Percentiles rank a stretch among this genome's conserved stretches.
phyloP scores from a whole-genome alignment of 2,888 invertebrate species.

The Tetragonula carbonaria region DNA sequence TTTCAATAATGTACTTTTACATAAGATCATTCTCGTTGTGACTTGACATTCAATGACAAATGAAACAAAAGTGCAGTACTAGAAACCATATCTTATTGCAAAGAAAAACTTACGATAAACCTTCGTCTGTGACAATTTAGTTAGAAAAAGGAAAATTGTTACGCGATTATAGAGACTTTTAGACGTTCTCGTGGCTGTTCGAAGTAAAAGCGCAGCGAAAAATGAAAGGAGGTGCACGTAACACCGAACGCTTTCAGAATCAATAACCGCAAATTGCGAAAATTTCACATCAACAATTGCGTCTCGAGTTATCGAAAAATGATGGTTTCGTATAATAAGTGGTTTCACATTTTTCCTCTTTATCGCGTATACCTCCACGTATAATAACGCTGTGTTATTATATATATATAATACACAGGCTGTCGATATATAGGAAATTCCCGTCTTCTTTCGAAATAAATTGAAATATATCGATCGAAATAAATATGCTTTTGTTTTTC shows the following conservation, averaged over 20 bases:
- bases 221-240: background rate
- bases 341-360: background rate
- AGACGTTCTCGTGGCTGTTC: constrained; percentile 44
- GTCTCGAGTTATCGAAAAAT: constrained; percentile 32
- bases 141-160: constrained; percentile 53
- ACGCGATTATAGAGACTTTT: constrained; percentile 67
- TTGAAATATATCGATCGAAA: no score
- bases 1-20: no score
- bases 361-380: constrained; percentile 29
- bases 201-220: constrained; percentile 29
- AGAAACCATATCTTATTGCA: constrained; percentile 3
- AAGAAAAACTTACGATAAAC: constrained; percentile 29
- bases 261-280: constrained; percentile 54
- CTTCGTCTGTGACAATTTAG: constrained; percentile 31
- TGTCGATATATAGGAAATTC: no score
- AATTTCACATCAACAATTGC: constrained; percentile 46
- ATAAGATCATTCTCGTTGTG: no score
- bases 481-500: no score
- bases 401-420: no score
- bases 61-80: background rate
- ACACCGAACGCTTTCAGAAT: constrained; percentile 42
- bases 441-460: no score
- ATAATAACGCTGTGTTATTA: background rate
- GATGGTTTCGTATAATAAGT: constrained; percentile 15
- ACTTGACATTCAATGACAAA: no score